These are phyloP conservation scores for Psephotus haematonotus DNA, from an alignment of 2,113 vertebrate genomes.

Conservation along the genomic window DNA sequence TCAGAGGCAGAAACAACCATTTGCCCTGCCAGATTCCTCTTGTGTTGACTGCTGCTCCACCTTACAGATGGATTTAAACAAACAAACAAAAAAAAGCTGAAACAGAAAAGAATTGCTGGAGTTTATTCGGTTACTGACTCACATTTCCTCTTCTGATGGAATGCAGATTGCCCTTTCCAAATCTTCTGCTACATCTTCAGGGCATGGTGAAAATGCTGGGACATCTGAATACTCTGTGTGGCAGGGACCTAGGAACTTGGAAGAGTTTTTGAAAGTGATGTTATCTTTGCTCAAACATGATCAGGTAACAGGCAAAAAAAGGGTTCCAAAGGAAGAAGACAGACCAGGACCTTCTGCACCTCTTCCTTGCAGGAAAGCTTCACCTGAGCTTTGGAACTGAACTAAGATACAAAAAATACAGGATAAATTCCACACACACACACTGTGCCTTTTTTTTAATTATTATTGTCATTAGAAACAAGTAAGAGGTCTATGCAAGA, in stretches of 20 bases:
- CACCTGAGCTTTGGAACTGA: background rate
- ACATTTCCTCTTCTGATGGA: background rate
- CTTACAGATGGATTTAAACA: background rate
- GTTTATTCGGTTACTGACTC: background rate
- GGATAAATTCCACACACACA: background rate
- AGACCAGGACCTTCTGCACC: background rate
- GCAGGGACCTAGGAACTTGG: background rate
- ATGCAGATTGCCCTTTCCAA: background rate
- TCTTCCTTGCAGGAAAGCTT: background rate
- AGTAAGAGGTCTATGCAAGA: background rate
- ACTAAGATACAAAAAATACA: background rate
- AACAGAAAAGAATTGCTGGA: background rate
- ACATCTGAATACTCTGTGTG: background rate
- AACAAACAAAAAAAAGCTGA: background rate
- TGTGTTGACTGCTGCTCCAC: background rate
- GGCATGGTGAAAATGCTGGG: background rate
- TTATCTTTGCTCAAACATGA: background rate
- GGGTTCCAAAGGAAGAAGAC: background rate
- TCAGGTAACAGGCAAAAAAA: background rate
- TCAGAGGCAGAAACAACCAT: background rate
- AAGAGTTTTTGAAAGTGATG: background rate
- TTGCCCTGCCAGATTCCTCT: background rate
- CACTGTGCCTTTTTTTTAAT: fast-evolving
- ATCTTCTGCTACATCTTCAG: background rate
- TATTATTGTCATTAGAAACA: background rate